phyloP scores from a whole-genome alignment of 2,113 vertebrate species.

The Apteryx owenii region DNA sequence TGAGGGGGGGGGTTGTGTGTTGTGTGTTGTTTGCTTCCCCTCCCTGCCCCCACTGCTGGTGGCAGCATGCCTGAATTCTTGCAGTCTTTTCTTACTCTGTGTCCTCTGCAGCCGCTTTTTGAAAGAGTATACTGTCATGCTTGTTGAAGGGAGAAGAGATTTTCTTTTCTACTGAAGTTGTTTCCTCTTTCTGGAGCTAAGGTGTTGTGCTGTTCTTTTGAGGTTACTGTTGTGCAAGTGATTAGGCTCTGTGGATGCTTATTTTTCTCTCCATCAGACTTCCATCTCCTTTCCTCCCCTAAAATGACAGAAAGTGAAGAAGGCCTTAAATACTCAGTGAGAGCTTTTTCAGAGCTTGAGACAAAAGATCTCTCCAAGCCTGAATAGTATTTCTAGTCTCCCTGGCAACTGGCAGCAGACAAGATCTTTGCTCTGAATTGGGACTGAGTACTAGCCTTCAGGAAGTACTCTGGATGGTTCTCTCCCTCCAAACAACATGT shows the following conservation, averaged over 20 bases:
- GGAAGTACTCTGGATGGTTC: neutral
- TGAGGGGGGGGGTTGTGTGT: no score
- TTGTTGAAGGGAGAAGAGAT: neutral
- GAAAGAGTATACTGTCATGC: neutral
- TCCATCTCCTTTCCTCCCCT: neutral
- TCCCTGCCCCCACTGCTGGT: neutral
- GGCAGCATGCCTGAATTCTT: neutral
- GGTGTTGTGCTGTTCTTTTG: slow-evolving; percentile 3
- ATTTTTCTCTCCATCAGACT: slow-evolving; percentile 38
- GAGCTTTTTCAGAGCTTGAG: slow-evolving; percentile 53
- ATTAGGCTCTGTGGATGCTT: slow-evolving; percentile 2
- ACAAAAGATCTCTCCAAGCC: slow-evolving; percentile 67
- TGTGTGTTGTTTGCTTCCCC: neutral
- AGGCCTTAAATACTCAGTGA: slow-evolving; percentile 42
- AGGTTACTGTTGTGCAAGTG: slow-evolving; percentile 7
- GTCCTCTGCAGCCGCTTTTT: neutral
- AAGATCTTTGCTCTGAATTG: slow-evolving; percentile 43
- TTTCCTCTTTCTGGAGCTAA: slow-evolving; percentile 2
- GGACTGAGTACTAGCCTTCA: slow-evolving; percentile 32
- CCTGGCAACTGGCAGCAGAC: slow-evolving; percentile 55
- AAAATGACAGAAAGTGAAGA: slow-evolving; percentile 49
- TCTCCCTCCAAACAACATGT: neutral
- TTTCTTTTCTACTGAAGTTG: slow-evolving; percentile 22
- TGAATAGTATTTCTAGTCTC: slow-evolving; percentile 65
- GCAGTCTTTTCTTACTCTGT: neutral